Percentiles rank a stretch among this genome's conserved stretches.
These are phyloP conservation scores for Psococerastis gibbosa DNA, from an alignment of 2,888 invertebrate genomes.

Conservation along the genomic window DNA sequence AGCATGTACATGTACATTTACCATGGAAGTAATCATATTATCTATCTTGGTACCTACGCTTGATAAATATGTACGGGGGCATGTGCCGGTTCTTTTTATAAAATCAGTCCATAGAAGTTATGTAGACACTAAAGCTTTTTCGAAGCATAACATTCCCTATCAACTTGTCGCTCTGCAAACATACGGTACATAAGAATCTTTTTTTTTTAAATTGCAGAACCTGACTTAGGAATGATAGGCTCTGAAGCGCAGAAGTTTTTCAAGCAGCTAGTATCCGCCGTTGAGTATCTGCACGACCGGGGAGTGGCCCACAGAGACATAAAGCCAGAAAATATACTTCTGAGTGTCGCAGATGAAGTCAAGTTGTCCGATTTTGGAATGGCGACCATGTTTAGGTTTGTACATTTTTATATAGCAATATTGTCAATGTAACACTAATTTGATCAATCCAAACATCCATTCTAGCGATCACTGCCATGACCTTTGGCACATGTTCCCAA, in stretches of 20 bases:
- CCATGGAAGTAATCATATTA: no score
- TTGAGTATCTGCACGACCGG: constrained; percentile 70
- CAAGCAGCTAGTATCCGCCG: constrained; percentile 65
- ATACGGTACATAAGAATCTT: no score
- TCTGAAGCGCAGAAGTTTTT: constrained; percentile 71
- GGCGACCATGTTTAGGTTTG: constrained; percentile 69
- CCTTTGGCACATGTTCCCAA: no score
- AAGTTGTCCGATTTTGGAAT: constrained; percentile 97
- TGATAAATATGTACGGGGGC: no score
- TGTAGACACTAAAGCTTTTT: no score
- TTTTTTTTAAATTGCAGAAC: constrained; percentile 51
- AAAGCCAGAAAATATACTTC: constrained; percentile 89
- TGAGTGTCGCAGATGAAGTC: constrained; percentile 64
- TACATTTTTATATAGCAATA: constrained; percentile 31
- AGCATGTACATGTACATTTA: no score
- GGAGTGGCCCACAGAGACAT: constrained; percentile 90
- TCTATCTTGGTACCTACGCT: no score
- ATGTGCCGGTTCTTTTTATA: no score
- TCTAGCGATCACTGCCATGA: no score
- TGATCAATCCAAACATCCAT: neutral
- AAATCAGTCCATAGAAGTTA: no score
- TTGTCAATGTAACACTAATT: constrained; percentile 45
- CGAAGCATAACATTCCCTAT: no score
- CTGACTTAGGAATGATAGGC: constrained; percentile 76
- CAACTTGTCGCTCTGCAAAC: no score